phyloP scores from a whole-genome alignment of 2,113 vertebrate species.

The Cacatua alba region DNA sequence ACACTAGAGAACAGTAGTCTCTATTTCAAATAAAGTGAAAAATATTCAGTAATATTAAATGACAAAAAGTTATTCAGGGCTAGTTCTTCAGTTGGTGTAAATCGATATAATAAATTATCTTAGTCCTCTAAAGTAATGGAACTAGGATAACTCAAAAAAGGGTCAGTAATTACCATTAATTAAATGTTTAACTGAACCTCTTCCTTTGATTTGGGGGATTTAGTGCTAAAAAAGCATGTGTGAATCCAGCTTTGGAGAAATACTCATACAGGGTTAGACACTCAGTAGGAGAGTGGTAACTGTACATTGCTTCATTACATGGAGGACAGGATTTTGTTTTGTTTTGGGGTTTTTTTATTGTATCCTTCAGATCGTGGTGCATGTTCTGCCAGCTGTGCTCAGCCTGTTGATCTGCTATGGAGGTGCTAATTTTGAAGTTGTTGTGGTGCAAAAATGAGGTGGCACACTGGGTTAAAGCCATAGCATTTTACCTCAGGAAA shows the following conservation, averaged over 20 bases:
- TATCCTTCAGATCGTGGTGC: not conserved
- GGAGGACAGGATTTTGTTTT: not conserved
- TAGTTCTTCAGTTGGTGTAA: not conserved
- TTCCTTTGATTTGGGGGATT: not conserved
- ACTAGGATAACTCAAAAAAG: not conserved
- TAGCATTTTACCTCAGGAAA: not conserved
- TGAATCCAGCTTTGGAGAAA: not conserved
- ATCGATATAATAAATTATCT: not conserved
- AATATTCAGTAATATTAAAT: not conserved
- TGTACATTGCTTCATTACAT: not conserved
- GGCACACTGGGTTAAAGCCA: not conserved
- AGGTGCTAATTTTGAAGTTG: not conserved
- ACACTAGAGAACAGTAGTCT: not conserved
- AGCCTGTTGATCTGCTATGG: not conserved
- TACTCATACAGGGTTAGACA: not conserved
- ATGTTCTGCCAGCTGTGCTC: not conserved
- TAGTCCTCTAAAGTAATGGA: not conserved
- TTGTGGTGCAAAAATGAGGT: not conserved
- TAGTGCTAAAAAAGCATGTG: not conserved
- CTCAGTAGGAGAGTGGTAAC: not conserved
- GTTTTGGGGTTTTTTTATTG: not conserved
- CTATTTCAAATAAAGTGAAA: not conserved
- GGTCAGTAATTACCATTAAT: not conserved
- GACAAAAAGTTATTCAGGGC: not conserved
- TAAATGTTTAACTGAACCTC: not conserved